Conservation (phyloP, 2,113 vertebrate species). For the Vombatus ursinus region DNA sequence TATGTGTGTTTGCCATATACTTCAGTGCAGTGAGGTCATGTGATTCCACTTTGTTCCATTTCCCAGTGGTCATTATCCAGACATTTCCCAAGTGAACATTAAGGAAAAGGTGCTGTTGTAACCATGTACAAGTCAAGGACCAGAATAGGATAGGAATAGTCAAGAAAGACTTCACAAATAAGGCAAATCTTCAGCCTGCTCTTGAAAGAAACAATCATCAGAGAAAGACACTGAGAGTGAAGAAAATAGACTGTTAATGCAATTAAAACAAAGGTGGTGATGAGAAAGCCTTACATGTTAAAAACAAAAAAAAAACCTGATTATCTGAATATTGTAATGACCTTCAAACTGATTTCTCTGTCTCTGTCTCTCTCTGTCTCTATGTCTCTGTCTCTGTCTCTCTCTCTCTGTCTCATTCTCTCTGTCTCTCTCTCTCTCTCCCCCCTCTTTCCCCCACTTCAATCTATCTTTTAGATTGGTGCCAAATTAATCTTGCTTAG, state of each 20-base stretch:
- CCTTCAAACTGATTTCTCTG: not conserved
- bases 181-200: not conserved
- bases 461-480: not conserved
- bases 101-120: not conserved
- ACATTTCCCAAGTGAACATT: not conserved
- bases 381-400: not conserved
- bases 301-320: not conserved
- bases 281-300: not conserved
- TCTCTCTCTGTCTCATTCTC: not conserved
- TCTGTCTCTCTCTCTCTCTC: not conserved
- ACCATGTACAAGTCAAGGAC: not conserved
- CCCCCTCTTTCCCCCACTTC: not conserved
- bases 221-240: not conserved
- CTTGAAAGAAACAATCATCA: not conserved
- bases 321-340: not conserved
- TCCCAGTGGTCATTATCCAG: not conserved
- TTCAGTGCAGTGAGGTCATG: not conserved
- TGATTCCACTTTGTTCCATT: not conserved
- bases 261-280: not conserved
- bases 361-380: not conserved
- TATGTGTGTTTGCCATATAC: not conserved
- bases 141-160: not conserved
- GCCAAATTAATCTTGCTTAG: not conserved
- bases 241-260: not conserved
- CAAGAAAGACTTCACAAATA: not conserved